Percentiles rank a stretch among this genome's conserved stretches.
phyloP scores from a whole-genome alignment of 2,797 vertebrate species.

The Bradypodion ventrale region DNA sequence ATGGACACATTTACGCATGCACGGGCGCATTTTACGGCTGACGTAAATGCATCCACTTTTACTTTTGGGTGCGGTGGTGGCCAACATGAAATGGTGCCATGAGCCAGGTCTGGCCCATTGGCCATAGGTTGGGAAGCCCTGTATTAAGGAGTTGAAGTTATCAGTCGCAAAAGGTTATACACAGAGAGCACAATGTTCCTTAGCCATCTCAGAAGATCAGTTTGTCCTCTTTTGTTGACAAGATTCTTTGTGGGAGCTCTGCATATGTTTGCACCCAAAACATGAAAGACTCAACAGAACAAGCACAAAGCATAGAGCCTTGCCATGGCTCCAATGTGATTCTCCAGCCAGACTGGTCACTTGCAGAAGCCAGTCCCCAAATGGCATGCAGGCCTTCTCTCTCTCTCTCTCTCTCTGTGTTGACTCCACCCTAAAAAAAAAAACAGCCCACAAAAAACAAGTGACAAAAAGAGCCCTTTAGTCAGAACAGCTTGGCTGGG shows the following conservation, averaged over 20 bases:
- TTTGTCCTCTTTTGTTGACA: background rate
- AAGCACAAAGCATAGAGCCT: background rate
- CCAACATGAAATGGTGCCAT: too few relatives aligned
- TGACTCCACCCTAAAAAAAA: slow-evolving; percentile 25
- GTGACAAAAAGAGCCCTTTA: slow-evolving; percentile 29
- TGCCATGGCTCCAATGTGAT: background rate
- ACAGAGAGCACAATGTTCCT: background rate
- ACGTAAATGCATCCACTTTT: too few relatives aligned
- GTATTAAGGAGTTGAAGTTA: too few relatives aligned
- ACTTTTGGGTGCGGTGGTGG: too few relatives aligned
- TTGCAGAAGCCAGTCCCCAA: slow-evolving; percentile 11
- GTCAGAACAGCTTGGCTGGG: slow-evolving; percentile 31
- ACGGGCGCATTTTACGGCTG: too few relatives aligned
- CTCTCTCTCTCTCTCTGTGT: too few relatives aligned
- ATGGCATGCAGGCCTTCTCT: slow-evolving; percentile 6
- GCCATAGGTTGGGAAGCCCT: too few relatives aligned
- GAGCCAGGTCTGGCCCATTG: too few relatives aligned
- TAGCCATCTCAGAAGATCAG: background rate
- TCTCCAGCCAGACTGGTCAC: slow-evolving; percentile 24
- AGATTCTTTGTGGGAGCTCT: background rate
- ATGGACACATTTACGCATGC: too few relatives aligned
- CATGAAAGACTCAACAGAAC: slow-evolving; percentile 1
- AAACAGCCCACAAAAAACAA: background rate
- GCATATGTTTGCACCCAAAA: slow-evolving; percentile 1
- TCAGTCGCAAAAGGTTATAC: too few relatives aligned